Percentiles rank a stretch among this genome's conserved stretches.
phyloP scores from a whole-genome alignment of 2,888 invertebrate species.

The Orchesellides sinensis region DNA sequence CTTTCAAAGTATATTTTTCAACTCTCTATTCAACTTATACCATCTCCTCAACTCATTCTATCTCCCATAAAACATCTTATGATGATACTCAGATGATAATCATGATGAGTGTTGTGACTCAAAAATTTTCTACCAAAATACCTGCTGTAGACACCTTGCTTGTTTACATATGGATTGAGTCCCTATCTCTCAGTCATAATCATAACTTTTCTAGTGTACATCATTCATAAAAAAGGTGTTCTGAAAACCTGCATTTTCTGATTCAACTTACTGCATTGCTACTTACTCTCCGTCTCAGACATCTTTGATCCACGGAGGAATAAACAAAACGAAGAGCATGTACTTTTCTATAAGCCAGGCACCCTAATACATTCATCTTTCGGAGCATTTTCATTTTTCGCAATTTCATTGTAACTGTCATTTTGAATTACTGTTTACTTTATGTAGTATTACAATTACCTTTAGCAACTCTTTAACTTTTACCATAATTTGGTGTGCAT shows the following conservation, averaged over 20 bases:
- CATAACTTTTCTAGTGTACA: no score
- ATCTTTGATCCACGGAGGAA: slow-evolving; percentile 26
- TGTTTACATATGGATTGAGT: slow-evolving; percentile 36
- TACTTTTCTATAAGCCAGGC: not conserved
- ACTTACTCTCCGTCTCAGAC: slow-evolving; percentile 1
- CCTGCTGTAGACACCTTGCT: not conserved
- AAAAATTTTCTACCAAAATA: slow-evolving; percentile 2
- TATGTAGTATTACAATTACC: no score
- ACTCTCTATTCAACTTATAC: no score
- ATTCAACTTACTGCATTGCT: slow-evolving; percentile 14
- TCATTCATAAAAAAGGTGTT: not conserved
- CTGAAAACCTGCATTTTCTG: not conserved
- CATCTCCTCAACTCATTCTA: not conserved
- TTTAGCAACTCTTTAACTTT: no score
- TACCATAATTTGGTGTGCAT: no score
- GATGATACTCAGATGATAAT: slow-evolving; percentile 19
- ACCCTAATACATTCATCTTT: no score
- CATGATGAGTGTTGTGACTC: slow-evolving; percentile 13
- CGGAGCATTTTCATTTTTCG: no score
- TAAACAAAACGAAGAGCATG: not conserved
- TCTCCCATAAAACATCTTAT: slow-evolving; percentile 8
- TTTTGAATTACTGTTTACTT: no score
- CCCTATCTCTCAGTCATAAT: slow-evolving; percentile 17
- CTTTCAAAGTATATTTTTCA: slow-evolving; percentile 2
- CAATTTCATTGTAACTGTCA: no score